A percentile compares a stretch with the other conserved stretches of the same genome.
phyloP scores from a whole-genome alignment of 2,888 invertebrate species.

The Alcis repandata region DNA sequence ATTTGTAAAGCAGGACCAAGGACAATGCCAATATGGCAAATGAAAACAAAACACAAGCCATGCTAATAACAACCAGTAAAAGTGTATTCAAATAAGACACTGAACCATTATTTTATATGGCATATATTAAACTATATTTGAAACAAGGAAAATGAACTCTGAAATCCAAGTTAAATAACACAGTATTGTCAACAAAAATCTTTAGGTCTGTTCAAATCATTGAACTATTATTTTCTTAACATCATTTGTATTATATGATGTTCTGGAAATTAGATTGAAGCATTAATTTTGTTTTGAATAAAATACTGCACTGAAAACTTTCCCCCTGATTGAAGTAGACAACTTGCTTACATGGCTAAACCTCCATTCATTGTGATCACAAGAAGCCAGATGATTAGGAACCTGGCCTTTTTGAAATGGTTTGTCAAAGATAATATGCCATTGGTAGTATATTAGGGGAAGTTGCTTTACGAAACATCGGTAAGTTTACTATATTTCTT shows the following conservation, averaged over 20 bases:
- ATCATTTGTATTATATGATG: not conserved
- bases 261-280: not conserved
- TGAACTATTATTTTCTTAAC: not conserved
- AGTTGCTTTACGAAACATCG: constrained; percentile 1
- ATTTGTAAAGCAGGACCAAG: not conserved
- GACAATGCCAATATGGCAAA: not conserved
- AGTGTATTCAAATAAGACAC: too few species aligned
- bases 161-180: not conserved
- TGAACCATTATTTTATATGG: too few species aligned
- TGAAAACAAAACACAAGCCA: not conserved
- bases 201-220: too few species aligned
- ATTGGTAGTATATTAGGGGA: constrained; percentile 2
- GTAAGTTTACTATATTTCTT: constrained; percentile 7
- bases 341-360: constrained; percentile 12
- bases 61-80: not conserved
- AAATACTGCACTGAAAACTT: not conserved
- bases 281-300: too few species aligned
- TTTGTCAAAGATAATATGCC: constrained; percentile 19
- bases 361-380: not conserved
- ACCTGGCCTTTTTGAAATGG: constrained; percentile 2
- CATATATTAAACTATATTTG: too few species aligned
- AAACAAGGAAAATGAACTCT: not conserved
- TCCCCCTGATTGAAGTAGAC: not conserved
- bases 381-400: not conserved
- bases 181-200: too few species aligned